Evolutionary conservation across 2,797 vertebrate genomes (phyloP).

Genomic region (Pangasius krempfi): DNA sequence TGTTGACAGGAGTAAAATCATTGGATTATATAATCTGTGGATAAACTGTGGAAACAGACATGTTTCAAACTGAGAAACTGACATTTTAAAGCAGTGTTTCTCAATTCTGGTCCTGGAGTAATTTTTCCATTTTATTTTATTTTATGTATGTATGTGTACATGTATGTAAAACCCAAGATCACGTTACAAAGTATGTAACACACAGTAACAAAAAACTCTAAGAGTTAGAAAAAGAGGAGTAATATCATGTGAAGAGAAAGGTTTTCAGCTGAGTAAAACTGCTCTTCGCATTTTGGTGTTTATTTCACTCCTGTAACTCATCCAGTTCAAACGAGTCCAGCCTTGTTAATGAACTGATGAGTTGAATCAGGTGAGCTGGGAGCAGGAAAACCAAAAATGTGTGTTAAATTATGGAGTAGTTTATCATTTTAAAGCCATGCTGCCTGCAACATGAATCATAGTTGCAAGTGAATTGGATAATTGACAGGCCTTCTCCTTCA

Average conservation of each 20-base stretch:
- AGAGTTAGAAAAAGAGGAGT: not conserved
- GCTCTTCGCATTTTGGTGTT: not conserved
- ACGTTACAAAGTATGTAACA: not conserved
- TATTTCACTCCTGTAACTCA: not conserved
- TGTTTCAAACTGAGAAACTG: not conserved
- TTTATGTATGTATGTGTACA: not conserved
- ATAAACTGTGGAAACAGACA: not conserved
- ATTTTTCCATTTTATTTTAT: not conserved
- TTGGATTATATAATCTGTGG: constrained; percentile 7
- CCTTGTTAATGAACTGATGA: not conserved
- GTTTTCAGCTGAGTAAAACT: not conserved
- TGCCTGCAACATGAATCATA: not conserved
- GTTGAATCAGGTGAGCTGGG: not conserved
- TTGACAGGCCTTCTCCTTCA: not conserved
- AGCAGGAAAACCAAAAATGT: not conserved
- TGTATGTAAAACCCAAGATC: not conserved
- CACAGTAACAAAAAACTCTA: not conserved
- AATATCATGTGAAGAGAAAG: not conserved
- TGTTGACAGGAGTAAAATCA: constrained; percentile 11
- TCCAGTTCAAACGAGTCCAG: not conserved
- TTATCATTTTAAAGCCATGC: not conserved
- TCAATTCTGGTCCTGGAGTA: not conserved
- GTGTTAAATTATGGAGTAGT: not conserved
- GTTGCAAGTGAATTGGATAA: not conserved
- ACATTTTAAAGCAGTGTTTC: not conserved